These are phyloP conservation scores for Drosophila truncata DNA, from an alignment of 1,140 invertebrate genomes.

Conservation along the genomic window DNA sequence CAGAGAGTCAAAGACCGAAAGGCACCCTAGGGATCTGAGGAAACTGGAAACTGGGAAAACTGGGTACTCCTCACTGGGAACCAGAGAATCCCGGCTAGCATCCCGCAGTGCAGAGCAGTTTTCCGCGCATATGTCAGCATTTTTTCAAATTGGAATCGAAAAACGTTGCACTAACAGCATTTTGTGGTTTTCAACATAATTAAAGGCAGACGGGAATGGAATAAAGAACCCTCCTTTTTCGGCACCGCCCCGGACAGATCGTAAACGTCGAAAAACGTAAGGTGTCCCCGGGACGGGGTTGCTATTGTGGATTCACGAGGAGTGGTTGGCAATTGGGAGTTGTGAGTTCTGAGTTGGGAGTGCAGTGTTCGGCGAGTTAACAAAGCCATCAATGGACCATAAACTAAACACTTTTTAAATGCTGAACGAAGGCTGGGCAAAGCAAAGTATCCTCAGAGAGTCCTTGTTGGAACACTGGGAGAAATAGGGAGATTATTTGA, in stretches of 20 bases:
- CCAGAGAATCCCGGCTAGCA: slow-evolving; percentile 14
- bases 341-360: slow-evolving; percentile 24
- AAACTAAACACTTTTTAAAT: slow-evolving; percentile 85
- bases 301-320: slow-evolving; percentile 59
- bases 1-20: slow-evolving; percentile 79
- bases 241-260: slow-evolving; percentile 78
- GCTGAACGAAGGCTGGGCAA: slow-evolving; percentile 43
- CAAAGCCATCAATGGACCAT: slow-evolving; percentile 85
- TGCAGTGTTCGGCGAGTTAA: slow-evolving; percentile 70
- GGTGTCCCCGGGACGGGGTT: slow-evolving; percentile 64
- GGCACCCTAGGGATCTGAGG: slow-evolving; percentile 62
- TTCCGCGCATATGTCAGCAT: slow-evolving; percentile 82
- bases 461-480: slow-evolving; percentile 24
- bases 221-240: slow-evolving; percentile 22
- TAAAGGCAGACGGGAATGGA: slow-evolving; percentile 72
- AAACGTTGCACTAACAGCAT: slow-evolving; percentile 82
- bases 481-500: not conserved
- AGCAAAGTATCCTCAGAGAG: slow-evolving; percentile 12
- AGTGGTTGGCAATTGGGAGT: slow-evolving; percentile 19
- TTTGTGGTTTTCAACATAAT: slow-evolving; percentile 84
- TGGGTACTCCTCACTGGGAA: not conserved
- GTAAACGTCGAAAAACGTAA: slow-evolving; percentile 85
- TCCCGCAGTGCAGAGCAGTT: slow-evolving; percentile 58
- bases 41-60: slow-evolving; percentile 20
- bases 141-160: slow-evolving; percentile 78